Conservation (phyloP, 2,888 invertebrate genomes). For the Drosophila vallismaia region DNA sequence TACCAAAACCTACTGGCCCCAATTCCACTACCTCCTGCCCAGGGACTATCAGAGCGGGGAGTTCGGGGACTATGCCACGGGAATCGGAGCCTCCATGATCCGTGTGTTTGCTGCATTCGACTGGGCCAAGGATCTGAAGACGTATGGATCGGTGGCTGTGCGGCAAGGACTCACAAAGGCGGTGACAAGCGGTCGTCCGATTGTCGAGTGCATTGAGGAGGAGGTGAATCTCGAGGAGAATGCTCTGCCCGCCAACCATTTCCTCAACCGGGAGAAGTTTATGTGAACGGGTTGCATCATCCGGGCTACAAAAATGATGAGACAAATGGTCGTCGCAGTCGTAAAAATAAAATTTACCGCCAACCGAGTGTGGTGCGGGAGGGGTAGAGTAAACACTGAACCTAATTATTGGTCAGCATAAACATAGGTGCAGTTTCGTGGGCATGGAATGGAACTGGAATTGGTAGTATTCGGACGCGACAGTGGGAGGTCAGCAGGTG, state of each 20-base stretch:
- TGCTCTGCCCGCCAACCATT: conserved; percentile 85
- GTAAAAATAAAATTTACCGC: conserved; percentile 41
- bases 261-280: conserved; percentile 83
- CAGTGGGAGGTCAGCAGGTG: conserved; percentile 8
- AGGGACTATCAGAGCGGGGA: conserved; percentile 93
- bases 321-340: conserved; percentile 35
- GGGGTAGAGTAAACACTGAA: conserved; percentile 28
- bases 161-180: conserved; percentile 87
- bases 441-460: conserved; percentile 18
- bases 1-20: conserved; percentile 91
- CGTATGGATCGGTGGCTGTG: conserved; percentile 87
- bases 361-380: conserved; percentile 3
- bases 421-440: conserved; percentile 48
- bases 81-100: conserved; percentile 88
- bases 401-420: conserved; percentile 50
- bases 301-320: conserved; percentile 26
- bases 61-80: conserved; percentile 89
- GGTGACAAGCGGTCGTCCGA: conserved; percentile 85
- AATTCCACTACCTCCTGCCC: conserved; percentile 91
- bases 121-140: conserved; percentile 87
- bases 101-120: conserved; percentile 89
- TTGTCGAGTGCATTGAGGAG: conserved; percentile 86
- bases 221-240: conserved; percentile 83
- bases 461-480: conserved; percentile 1
- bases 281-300: conserved; percentile 66